These are phyloP conservation scores for Gonioctena quinquepunctata DNA, from an alignment of 1,140 invertebrate species.

Conservation along the genomic window DNA sequence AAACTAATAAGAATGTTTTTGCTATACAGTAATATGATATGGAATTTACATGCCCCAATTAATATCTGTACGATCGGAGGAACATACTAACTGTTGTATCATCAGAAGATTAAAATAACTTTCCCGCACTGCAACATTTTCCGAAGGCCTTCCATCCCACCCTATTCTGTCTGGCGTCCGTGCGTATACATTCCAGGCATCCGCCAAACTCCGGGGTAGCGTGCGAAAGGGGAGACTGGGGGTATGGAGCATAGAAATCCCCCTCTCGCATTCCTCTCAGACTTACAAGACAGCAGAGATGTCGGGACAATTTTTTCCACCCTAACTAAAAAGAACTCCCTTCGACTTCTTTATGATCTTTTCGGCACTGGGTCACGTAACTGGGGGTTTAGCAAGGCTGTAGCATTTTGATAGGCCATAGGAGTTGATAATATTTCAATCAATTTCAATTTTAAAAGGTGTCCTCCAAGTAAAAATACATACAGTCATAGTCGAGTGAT, in stretches of 20 bases:
- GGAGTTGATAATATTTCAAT: no score
- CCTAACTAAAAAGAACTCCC: constrained; percentile 1
- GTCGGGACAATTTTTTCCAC: constrained; percentile 20
- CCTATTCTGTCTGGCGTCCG: constrained; percentile 20
- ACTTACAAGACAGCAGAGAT: constrained; percentile 22
- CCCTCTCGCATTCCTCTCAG: constrained; percentile 9
- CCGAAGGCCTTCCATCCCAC: background rate
- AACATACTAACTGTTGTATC: no score
- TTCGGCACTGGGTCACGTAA: constrained; percentile 15
- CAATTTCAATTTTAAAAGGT: no score
- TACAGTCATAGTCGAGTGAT: no score
- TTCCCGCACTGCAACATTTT: background rate
- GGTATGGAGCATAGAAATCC: background rate
- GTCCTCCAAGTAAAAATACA: no score
- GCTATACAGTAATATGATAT: no score
- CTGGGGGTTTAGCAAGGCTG: background rate
- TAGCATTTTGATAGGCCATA: background rate
- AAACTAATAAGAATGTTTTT: no score
- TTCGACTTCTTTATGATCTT: constrained; percentile 12
- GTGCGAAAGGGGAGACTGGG: background rate
- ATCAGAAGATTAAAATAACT: no score
- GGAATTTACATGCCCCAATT: no score
- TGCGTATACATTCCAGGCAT: constrained; percentile 23
- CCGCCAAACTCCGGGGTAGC: constrained; percentile 15
- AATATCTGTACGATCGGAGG: no score